These are phyloP conservation scores for Diplodus puntazzo DNA, from an alignment of 2,797 vertebrate species.

Conservation along the genomic window DNA sequence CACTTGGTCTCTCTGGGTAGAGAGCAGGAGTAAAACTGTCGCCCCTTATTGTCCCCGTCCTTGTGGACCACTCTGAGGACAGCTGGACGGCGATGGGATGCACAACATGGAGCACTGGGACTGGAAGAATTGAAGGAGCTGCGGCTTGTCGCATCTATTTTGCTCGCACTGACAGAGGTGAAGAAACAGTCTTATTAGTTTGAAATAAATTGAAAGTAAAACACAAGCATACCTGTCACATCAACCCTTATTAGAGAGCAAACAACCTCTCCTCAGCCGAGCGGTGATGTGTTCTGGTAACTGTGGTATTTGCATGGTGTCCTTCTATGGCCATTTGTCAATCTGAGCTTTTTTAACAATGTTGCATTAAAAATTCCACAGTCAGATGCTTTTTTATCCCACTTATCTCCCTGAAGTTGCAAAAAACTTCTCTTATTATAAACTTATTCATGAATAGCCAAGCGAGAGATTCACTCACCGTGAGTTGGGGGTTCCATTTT, in stretches of 20 bases:
- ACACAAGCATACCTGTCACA: constrained; percentile 52
- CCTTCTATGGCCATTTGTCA: constrained; percentile 44
- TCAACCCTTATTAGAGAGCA: constrained; percentile 59
- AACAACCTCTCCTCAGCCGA: constrained; percentile 31
- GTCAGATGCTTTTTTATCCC: constrained; percentile 50
- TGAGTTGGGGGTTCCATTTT: constrained; percentile 63
- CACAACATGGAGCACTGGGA: constrained; percentile 83
- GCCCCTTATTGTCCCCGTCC: constrained; percentile 92
- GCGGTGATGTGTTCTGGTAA: constrained; percentile 33
- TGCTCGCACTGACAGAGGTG: constrained; percentile 78
- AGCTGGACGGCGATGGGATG: constrained; percentile 84
- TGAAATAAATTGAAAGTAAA: constrained; percentile 55
- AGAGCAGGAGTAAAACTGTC: constrained; percentile 92
- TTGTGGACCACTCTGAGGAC: constrained; percentile 90
- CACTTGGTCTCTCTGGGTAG: constrained; percentile 88
- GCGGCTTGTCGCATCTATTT: constrained; percentile 51
- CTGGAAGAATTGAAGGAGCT: constrained; percentile 33
- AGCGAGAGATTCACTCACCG: constrained; percentile 74
- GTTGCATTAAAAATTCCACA: constrained; percentile 60
- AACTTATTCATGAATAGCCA: constrained; percentile 77
- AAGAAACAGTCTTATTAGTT: constrained; percentile 68
- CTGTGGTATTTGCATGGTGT: constrained; percentile 37
- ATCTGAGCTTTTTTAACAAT: constrained; percentile 51
- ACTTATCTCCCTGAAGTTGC: constrained; percentile 69
- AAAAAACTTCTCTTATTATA: constrained; percentile 76